These are phyloP conservation scores for Sycophila texana DNA, from an alignment of 2,888 invertebrate species.

Conservation along the genomic window DNA sequence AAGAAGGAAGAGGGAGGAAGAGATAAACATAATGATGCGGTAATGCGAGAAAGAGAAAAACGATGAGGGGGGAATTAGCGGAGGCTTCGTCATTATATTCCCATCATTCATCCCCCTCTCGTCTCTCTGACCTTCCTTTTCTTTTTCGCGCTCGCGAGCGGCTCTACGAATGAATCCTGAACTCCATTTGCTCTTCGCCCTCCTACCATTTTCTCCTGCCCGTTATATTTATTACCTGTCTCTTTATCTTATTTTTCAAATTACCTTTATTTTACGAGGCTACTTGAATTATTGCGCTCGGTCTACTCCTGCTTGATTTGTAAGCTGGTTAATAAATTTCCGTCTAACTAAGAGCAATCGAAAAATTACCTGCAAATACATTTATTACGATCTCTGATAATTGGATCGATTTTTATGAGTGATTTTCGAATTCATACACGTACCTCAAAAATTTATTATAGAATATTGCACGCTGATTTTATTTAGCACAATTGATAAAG, in stretches of 20 bases:
- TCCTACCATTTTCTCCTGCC: background rate
- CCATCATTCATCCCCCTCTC: slow-evolving; percentile 66
- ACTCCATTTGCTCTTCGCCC: background rate
- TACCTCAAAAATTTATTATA: no score
- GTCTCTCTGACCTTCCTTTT: slow-evolving; percentile 26
- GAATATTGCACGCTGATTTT: no score
- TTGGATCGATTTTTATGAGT: no score
- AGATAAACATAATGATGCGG: slow-evolving; percentile 47
- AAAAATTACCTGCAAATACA: no score
- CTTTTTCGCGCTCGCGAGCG: slow-evolving; percentile 38
- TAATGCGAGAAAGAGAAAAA: slow-evolving; percentile 57
- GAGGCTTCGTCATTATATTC: slow-evolving; percentile 70
- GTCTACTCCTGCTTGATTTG: no score
- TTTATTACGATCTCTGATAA: no score
- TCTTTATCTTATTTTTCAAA: slow-evolving; percentile 39
- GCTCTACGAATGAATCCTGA: slow-evolving; percentile 25
- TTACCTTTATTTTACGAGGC: slow-evolving; percentile 5
- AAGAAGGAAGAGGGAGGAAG: slow-evolving; percentile 36
- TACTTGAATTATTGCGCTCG: no score
- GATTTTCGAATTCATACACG: no score
- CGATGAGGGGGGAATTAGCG: slow-evolving; percentile 64
- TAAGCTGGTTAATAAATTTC: no score
- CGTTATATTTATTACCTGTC: slow-evolving; percentile 35
- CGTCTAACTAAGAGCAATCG: no score
- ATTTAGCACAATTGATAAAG: no score